phyloP scores from a whole-genome alignment of 2,113 vertebrate genomes.

The Alligator mississippiensis region DNA sequence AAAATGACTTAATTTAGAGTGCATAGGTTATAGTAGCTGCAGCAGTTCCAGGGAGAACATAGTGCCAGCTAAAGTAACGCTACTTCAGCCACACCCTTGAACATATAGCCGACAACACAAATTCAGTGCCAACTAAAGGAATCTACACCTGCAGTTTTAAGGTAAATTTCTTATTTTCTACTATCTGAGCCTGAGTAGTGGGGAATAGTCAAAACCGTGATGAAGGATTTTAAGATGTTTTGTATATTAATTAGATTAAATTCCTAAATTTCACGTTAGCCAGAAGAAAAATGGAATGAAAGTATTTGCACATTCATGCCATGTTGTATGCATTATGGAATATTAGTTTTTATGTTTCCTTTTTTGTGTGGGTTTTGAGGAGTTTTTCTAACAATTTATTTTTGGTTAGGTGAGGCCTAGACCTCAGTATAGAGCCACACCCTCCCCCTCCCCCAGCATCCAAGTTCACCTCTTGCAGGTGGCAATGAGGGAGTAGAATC shows the following conservation, averaged over 20 bases:
- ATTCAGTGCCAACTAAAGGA: not conserved
- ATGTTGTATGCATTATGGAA: not conserved
- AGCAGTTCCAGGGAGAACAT: fast-evolving
- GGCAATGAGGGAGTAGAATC: too few species aligned
- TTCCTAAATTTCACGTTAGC: not conserved
- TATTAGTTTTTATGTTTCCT: not conserved
- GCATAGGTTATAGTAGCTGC: not conserved
- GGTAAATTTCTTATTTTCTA: not conserved
- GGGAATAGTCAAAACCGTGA: not conserved
- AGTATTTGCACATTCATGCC: not conserved
- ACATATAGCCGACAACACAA: not conserved
- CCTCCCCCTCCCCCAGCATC: too few species aligned
- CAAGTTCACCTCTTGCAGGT: too few species aligned
- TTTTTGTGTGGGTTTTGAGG: not conserved
- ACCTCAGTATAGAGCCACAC: too few species aligned
- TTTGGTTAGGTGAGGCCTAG: not conserved
- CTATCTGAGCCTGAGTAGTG: not conserved
- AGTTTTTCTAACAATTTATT: not conserved
- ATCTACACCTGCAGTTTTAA: not conserved
- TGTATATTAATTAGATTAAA: not conserved
- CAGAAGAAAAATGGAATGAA: not conserved
- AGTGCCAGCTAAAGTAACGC: not conserved
- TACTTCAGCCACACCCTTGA: not conserved
- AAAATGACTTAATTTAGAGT: not conserved
- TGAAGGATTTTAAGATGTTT: not conserved